Conservation (phyloP, 2,888 invertebrate species). For the Drosophila paucipuncta region DNA sequence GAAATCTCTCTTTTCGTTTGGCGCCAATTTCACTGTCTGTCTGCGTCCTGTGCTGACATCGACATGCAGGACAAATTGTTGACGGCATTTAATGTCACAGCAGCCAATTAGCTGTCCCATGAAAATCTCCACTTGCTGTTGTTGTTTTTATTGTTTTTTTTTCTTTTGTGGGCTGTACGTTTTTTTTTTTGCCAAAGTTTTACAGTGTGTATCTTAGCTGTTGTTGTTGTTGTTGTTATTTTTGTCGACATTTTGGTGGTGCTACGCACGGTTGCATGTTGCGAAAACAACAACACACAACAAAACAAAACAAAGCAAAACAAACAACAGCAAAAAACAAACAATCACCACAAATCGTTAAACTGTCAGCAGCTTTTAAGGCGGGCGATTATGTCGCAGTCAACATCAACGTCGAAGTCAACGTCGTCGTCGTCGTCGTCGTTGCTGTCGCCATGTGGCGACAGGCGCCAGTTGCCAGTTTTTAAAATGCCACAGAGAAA, state of each 20-base stretch:
- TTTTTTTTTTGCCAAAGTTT: slow-evolving; percentile 48
- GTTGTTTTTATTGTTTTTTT: slow-evolving; percentile 24
- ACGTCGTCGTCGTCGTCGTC: slow-evolving; percentile 17
- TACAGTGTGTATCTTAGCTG: slow-evolving; percentile 35
- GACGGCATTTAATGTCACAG: slow-evolving; percentile 82
- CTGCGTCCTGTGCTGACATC: slow-evolving; percentile 64
- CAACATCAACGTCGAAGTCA: slow-evolving; percentile 42
- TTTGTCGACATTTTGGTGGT: slow-evolving; percentile 45
- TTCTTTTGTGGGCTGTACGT: slow-evolving; percentile 25
- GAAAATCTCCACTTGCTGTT: slow-evolving; percentile 74
- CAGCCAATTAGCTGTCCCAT: slow-evolving; percentile 81
- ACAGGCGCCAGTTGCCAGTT: slow-evolving; percentile 74
- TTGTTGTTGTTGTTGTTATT: slow-evolving; percentile 9
- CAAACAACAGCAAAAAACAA: slow-evolving; percentile 59
- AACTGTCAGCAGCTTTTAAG: slow-evolving; percentile 83
- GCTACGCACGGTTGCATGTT: slow-evolving; percentile 78
- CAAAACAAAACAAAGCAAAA: slow-evolving; percentile 37
- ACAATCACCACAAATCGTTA: slow-evolving; percentile 83
- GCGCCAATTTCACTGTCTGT: slow-evolving; percentile 75
- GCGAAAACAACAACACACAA: slow-evolving; percentile 48
- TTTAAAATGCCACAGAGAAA: slow-evolving; percentile 67
- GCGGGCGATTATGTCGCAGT: slow-evolving; percentile 78
- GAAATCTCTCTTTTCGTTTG: slow-evolving; percentile 72
- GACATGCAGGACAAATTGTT: slow-evolving; percentile 82
- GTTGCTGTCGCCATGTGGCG: slow-evolving; percentile 33